phyloP scores from a whole-genome alignment of 2,797 vertebrate species.

The Glossophaga mutica region DNA sequence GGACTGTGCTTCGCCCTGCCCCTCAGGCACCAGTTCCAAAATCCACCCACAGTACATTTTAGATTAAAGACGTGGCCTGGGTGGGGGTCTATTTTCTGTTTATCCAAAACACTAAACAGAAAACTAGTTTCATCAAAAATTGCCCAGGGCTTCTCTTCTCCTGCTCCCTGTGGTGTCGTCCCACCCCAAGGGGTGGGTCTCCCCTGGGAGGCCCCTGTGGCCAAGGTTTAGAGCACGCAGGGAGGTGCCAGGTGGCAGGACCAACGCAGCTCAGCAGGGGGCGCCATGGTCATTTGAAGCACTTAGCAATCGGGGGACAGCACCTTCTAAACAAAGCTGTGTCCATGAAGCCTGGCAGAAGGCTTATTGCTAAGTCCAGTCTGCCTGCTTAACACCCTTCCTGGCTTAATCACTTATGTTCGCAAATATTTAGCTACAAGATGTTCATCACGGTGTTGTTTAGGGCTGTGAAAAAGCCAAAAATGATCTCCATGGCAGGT shows the following conservation, averaged over 20 bases:
- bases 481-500: not conserved
- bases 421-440: not conserved
- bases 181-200: not conserved
- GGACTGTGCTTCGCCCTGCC: not conserved
- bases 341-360: not conserved
- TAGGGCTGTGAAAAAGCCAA: not conserved
- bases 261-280: not conserved
- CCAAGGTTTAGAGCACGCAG: not conserved
- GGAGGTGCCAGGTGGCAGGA: conserved; percentile 20
- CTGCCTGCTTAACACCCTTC: not conserved
- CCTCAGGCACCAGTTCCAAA: conserved; percentile 68
- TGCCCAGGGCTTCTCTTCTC: not conserved
- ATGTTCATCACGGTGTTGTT: conserved; percentile 14
- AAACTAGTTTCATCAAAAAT: conserved; percentile 72
- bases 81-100: conserved; percentile 79
- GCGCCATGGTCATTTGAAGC: not conserved
- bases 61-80: conserved; percentile 69
- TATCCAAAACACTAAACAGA: conserved; percentile 78
- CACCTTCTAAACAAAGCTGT: not conserved
- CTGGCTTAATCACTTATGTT: not conserved
- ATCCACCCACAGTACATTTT: conserved; percentile 71
- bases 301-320: not conserved
- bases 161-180: not conserved
- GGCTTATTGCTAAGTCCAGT: conserved; percentile 7
- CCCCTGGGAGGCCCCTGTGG: not conserved